Base-by-base conservation (phyloP, 2,113 vertebrate genomes). In the Cryptomyrus ogoouensis region DNA sequence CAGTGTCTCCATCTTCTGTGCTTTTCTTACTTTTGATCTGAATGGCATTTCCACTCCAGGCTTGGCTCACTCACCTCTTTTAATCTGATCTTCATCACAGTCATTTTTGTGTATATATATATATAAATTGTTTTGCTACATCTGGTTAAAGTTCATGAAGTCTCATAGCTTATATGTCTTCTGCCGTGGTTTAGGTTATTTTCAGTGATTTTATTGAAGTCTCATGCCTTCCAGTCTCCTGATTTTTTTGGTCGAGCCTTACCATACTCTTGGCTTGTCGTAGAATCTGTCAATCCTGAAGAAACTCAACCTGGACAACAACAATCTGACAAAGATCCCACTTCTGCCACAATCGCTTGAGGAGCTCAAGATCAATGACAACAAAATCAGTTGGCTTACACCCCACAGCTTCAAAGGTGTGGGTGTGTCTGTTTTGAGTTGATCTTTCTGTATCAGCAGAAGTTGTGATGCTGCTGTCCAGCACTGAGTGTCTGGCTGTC, bases 341-440 rank as follows among this genome's bases (percentile, higher is more conserved):
- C 88, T 44, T 0, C 94, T 97, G 86, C 96, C 96, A 0, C 0
- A 90, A 5, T 96, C 96, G 53, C 91, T 97, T 49, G 93, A 96
- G 90, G 95, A 97, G 89, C 94, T 97, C 39, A 96, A 94, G 80
- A 89, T 97, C 12, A 97, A 95, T 17, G 92, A 92, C 90, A 97
- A 97, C 92, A 92, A 93, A 80, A 93, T 97, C 8, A 91, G 62
- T 50, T 77, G 94, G 1, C 93, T 97, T 39, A 91, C 92, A 4
- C 87, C 70, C 44, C 90, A 93, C 88, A 95, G 91, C 91, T 96
- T 97, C 88, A 91, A 24, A 93, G 96, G 96, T 96, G 88, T 12
- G 62, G 1, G 9, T n/a, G 92, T 1, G 17, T 35, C 77, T 19
- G 10, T 86, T 53, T 53, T 31, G 10, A 9, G 3, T 52, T 77